A percentile compares a stretch with the other conserved stretches of the same genome.
phyloP scores from a whole-genome alignment of 1,140 invertebrate species.

The Trinorchestia longiramus region DNA sequence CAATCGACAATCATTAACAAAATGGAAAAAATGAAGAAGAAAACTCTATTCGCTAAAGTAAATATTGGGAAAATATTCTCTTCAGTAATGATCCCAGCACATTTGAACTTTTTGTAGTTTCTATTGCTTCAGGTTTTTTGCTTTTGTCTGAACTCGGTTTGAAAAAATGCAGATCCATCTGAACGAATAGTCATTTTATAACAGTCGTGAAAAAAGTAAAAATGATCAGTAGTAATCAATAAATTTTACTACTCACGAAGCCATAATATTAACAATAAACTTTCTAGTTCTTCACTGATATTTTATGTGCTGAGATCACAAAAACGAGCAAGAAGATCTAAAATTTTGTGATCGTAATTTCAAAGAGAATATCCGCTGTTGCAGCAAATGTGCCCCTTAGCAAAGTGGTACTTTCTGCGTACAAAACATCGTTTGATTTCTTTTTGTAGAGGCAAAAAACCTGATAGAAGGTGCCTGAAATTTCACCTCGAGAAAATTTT shows the following conservation, averaged over 20 bases:
- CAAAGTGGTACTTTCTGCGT: no score
- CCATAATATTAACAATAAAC: background rate
- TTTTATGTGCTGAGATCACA: background rate
- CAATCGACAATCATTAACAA: no score
- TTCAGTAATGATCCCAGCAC: background rate
- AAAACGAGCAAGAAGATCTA: background rate
- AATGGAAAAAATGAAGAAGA: no score
- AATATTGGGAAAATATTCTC: background rate
- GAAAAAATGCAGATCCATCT: background rate
- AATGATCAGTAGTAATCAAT: background rate
- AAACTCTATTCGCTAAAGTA: no score
- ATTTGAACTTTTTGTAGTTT: background rate
- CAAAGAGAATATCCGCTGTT: background rate
- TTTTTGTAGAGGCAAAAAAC: background rate
- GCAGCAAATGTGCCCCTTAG: background rate
- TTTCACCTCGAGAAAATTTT: no score
- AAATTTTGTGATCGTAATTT: background rate
- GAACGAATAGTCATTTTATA: background rate
- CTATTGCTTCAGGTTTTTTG: background rate
- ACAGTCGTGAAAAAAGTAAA: background rate
- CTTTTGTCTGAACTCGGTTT: background rate
- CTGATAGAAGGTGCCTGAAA: background rate
- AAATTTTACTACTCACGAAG: background rate
- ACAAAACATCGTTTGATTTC: background rate
- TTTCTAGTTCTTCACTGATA: background rate